These are phyloP conservation scores for Troides aeacus DNA, from an alignment of 2,888 invertebrate genomes.

Conservation along the genomic window DNA sequence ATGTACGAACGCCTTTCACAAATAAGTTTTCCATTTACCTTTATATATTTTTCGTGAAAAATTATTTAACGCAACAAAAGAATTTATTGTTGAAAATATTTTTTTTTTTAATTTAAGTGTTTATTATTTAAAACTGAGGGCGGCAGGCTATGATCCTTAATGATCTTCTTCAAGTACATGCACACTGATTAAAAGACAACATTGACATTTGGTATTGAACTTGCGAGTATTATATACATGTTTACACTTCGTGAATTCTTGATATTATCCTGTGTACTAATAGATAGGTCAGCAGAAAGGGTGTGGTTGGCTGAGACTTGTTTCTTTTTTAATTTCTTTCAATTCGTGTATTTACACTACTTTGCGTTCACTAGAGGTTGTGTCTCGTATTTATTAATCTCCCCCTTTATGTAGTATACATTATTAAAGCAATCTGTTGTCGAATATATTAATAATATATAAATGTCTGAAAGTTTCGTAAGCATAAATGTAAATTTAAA, in stretches of 20 bases:
- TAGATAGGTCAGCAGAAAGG: background rate
- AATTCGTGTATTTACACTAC: constrained; percentile 9
- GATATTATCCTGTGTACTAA: background rate
- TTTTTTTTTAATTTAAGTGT: too few species aligned
- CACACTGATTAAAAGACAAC: background rate
- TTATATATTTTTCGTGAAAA: too few species aligned
- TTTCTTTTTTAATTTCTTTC: constrained; percentile 21
- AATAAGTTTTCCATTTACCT: too few species aligned
- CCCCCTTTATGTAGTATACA: too few species aligned
- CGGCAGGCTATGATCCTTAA: background rate
- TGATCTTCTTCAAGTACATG: background rate
- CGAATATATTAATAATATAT: background rate
- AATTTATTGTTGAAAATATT: too few species aligned
- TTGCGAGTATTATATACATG: constrained; percentile 13
- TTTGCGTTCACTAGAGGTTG: constrained; percentile 71
- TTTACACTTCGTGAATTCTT: background rate
- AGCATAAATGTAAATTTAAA: constrained; percentile 51
- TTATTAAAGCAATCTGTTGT: too few species aligned
- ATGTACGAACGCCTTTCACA: too few species aligned
- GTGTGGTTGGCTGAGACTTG: constrained; percentile 23
- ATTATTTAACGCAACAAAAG: too few species aligned
- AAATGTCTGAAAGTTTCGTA: constrained; percentile 35
- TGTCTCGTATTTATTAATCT: constrained; percentile 43
- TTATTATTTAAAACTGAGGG: too few species aligned
- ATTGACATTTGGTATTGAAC: constrained; percentile 11